These are phyloP conservation scores for Delichon dasypus DNA, from an alignment of 2,797 vertebrate genomes.

Conservation along the genomic window DNA sequence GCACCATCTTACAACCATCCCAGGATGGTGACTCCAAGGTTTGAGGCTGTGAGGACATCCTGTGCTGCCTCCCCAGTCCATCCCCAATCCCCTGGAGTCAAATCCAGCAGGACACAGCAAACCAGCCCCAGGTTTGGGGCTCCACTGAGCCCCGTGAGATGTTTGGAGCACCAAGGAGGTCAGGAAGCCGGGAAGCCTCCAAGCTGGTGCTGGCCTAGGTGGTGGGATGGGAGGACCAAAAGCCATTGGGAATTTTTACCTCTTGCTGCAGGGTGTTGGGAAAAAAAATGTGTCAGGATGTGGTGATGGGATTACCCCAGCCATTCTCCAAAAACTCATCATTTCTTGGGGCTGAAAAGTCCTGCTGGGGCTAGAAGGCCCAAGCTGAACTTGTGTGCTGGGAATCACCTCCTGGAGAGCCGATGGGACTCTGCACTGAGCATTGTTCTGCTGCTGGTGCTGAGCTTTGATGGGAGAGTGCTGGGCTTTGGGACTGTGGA, in stretches of 20 bases:
- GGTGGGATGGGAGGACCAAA: background rate
- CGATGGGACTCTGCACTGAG: background rate
- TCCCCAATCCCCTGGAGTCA: accelerated
- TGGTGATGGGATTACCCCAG: background rate
- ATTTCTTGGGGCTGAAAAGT: background rate
- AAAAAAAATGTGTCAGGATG: background rate
- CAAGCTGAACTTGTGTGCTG: background rate
- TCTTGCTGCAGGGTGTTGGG: background rate
- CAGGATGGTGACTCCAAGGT: background rate
- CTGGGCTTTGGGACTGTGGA: background rate
- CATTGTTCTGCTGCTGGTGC: background rate
- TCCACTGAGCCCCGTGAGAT: background rate
- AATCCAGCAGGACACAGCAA: background rate
- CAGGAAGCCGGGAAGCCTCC: background rate
- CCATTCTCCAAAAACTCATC: background rate
- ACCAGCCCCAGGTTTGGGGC: too few species aligned
- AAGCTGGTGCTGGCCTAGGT: background rate
- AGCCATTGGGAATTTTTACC: background rate
- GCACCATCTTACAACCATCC: background rate
- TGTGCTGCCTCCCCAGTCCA: background rate
- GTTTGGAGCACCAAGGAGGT: background rate
- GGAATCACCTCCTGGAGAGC: background rate
- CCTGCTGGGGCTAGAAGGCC: background rate
- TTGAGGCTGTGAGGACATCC: background rate
- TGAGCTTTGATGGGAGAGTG: background rate